Percentiles rank a stretch among this genome's conserved stretches.
phyloP scores from a whole-genome alignment of 2,113 vertebrate genomes.

The Hylia prasina region DNA sequence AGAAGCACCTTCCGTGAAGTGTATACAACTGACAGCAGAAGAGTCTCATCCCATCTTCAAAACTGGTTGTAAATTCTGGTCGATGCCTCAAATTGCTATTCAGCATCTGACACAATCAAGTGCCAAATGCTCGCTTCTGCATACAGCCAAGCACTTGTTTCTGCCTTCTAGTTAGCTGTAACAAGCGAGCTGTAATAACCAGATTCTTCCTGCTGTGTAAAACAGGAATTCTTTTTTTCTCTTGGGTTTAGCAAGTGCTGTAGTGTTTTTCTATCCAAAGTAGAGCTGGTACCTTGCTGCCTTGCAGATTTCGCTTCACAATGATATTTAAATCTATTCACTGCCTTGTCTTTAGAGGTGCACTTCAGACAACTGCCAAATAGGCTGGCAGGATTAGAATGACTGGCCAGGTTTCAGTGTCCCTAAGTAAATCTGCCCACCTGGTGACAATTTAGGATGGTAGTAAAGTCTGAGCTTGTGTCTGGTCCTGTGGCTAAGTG shows the following conservation, averaged over 20 bases:
- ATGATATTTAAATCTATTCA: not conserved
- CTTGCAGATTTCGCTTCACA: slow-evolving; percentile 1
- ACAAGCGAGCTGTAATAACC: not conserved
- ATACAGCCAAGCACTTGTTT: not conserved
- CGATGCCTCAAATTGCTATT: not conserved
- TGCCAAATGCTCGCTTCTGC: not conserved
- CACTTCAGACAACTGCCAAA: not conserved
- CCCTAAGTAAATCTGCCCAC: slow-evolving; percentile 26
- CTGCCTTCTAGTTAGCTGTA: not conserved
- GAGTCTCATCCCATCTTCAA: not conserved
- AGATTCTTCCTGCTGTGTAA: not conserved
- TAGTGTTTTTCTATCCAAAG: not conserved
- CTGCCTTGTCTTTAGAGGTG: not conserved
- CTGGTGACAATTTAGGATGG: not conserved
- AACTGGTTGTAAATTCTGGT: not conserved
- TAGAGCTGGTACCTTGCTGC: not conserved
- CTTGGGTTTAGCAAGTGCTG: not conserved
- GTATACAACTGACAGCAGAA: not conserved
- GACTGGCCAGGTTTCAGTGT: not conserved
- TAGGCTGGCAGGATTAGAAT: slow-evolving; percentile 11
- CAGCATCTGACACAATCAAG: not conserved
- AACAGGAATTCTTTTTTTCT: not conserved
- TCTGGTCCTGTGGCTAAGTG: not conserved
- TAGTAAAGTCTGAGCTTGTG: not conserved
- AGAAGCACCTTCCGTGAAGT: not conserved